Evolutionary conservation across 2,888 invertebrate genomes (phyloP).

Genomic region (Perizoma flavofasciatum): DNA sequence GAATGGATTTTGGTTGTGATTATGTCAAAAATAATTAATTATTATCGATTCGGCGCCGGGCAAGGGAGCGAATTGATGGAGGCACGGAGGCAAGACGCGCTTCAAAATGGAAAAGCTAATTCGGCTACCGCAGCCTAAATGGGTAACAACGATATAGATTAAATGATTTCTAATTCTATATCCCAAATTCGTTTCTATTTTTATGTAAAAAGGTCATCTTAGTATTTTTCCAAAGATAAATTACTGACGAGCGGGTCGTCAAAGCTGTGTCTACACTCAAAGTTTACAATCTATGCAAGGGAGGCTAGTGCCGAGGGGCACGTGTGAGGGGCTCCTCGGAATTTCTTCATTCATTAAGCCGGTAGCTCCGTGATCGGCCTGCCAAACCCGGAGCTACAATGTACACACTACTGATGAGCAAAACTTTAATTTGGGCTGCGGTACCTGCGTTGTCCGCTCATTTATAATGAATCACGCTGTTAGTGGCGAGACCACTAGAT

Average conservation of each 20-base stretch:
- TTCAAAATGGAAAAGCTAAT: slow-evolving; percentile 80
- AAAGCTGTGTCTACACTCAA: slow-evolving; percentile 45
- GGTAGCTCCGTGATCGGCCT: slow-evolving; percentile 72
- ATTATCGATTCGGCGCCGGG: slow-evolving; percentile 84
- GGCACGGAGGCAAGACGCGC: slow-evolving; percentile 55
- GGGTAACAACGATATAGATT: slow-evolving; percentile 56
- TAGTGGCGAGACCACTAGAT: slow-evolving; percentile 54
- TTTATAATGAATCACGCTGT: slow-evolving; percentile 75
- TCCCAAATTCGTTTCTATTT: slow-evolving; percentile 30
- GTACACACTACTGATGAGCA: slow-evolving; percentile 67
- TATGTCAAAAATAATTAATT: slow-evolving; percentile 90
- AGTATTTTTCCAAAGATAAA: slow-evolving; percentile 30
- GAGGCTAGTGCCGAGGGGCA: slow-evolving; percentile 53
- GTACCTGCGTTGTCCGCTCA: slow-evolving; percentile 68
- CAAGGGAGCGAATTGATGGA: slow-evolving; percentile 77
- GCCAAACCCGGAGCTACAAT: slow-evolving; percentile 63
- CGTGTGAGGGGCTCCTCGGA: slow-evolving; percentile 65
- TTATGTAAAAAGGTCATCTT: slow-evolving; percentile 32
- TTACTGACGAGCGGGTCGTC: slow-evolving; percentile 34
- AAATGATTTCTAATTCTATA: slow-evolving; percentile 23
- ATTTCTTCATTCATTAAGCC: slow-evolving; percentile 82
- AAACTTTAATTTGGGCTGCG: slow-evolving; percentile 77
- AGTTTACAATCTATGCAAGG: slow-evolving; percentile 67
- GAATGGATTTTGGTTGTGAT: slow-evolving; percentile 86
- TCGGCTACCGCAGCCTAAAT: slow-evolving; percentile 56